phyloP scores from a whole-genome alignment of 2,888 invertebrate species.

The Micropterix aruncella region DNA sequence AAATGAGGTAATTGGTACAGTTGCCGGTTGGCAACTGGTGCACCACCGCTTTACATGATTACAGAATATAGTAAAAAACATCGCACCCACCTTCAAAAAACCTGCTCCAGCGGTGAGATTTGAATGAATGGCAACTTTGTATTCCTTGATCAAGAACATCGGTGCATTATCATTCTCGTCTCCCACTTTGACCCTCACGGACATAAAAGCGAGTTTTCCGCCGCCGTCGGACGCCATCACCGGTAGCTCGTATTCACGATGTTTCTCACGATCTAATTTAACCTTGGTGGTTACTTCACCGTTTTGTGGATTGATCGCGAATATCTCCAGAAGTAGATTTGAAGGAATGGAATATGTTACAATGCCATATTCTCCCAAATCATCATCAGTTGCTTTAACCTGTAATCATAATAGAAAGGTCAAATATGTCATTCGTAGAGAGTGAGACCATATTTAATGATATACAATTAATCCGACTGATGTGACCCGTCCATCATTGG shows the following conservation, averaged over 20 bases:
- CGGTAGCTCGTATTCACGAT: constrained; percentile 55
- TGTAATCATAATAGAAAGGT: constrained; percentile 15
- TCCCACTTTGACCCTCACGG: constrained; percentile 62
- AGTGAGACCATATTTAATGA: no score
- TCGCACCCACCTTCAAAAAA: constrained; percentile 43
- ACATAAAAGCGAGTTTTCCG: constrained; percentile 59
- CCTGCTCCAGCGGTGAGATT: constrained; percentile 40
- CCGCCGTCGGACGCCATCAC: constrained; percentile 75
- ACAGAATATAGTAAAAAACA: no score
- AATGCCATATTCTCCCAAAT: constrained; percentile 62
- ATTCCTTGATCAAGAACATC: constrained; percentile 58
- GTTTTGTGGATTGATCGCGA: constrained; percentile 54
- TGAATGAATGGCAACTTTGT: constrained; percentile 56
- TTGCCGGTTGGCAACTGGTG: no score
- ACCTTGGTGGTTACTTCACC: constrained; percentile 58
- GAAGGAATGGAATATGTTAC: constrained; percentile 71
- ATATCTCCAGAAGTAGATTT: constrained; percentile 53
- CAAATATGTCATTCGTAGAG: no score
- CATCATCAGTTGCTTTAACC: constrained; percentile 69
- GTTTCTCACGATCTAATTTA: constrained; percentile 60
- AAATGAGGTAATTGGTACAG: no score
- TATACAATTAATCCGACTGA: no score
- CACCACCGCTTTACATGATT: no score
- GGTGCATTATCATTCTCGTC: constrained; percentile 82
- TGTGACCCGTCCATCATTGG: no score